Evolutionary conservation across 2,113 vertebrate species (phyloP), one percentile per base, ranked within the genome.

Genomic region (Hippolais icterina): DNA sequence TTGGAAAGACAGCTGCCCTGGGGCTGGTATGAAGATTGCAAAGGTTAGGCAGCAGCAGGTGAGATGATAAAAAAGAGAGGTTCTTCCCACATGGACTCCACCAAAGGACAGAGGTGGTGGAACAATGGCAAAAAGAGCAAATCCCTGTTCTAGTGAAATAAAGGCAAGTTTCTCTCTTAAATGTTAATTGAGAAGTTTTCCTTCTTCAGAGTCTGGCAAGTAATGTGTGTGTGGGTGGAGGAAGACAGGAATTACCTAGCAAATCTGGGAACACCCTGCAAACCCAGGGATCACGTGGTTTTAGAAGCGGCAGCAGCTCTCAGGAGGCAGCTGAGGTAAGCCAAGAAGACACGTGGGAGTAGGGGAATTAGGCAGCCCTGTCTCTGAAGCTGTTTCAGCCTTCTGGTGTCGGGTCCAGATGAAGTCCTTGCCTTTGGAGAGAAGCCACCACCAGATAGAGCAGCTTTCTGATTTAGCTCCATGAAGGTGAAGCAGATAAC

Each of bases 101-200:
- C 52, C 83, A 68, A 78, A 96, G 93, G 42, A 87, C 1, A 8
- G 80, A 84, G 56, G 29, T 59, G 41, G 33, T 37, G 37, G 44
- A 81, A 75, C 41, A 89, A 47, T 24, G 47, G 33, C 64, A 81
- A 89, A 93, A 95, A 87, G 83, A 90, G 27, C 76, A 94, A 78
- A 89, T 61, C 44, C 10, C 17, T 12, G 4, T 47, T 83, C 56
- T 63, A 63, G 35, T 54, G 52, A 90, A 90, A 89, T 83, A 83
- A 80, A 94, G 60, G 47, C 42, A 94, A 91, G 47, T n/a, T 12
- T 80, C 63, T 94, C 39, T 86, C 68, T 59, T 70, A 81, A 93
- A 90, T 87, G 69, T 52, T 92, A 93, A 87, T 87, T 94, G 76
- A 89, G 72, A 95, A 89, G 52, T 78, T 92, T 96, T 92, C 53